Base-by-base conservation (phyloP, 1,140 invertebrate genomes). In the Drosophila tani region DNA sequence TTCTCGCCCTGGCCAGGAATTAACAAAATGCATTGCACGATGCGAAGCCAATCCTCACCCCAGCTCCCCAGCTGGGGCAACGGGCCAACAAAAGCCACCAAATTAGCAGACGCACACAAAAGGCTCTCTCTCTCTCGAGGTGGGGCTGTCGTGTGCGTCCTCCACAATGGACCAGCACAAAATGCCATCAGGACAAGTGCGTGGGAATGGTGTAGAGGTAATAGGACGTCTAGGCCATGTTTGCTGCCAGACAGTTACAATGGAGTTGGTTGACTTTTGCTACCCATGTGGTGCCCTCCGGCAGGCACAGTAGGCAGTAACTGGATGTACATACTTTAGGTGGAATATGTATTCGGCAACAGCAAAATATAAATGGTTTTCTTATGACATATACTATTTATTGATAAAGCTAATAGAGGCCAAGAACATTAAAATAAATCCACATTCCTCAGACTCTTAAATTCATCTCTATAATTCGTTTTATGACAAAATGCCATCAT, bases 91-190 rank as follows among this genome's bases (percentile, higher is more conserved):
- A 84, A 85, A 75, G 81, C 85, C 81, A 69, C 75, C 85, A 88
- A 90, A 85, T 90, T 90, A 90, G 84, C 84, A 81, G 85, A 64
- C 53, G 73, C 63, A 85, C 81, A 84, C 62, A 88, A 66, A 68
- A 55, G 75, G 40, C 32, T 35, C 32, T 32, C 32, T 32, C 29
- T 32, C 74, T 27, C 64, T 35, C 11, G 64, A 79, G 57, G 45
- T 57, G 56, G 50, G 49, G 66, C 53, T 14, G 46, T 51, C 19
- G 53, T 45, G 46, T 49, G 50, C 47, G 68, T 17, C 21, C 53
- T 53, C 45, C 57, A 88, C 76, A 86, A 86, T 77, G 71, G 66
- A 62, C 55, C 67, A 47, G 64, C 60, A 82, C 67, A 69, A 87
- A 82, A 87, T 87, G 70, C 70, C 77, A 79, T 71, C 73, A 65